phyloP scores from a whole-genome alignment of 2,797 vertebrate genomes.

The Oreonectes daqikongensis region DNA sequence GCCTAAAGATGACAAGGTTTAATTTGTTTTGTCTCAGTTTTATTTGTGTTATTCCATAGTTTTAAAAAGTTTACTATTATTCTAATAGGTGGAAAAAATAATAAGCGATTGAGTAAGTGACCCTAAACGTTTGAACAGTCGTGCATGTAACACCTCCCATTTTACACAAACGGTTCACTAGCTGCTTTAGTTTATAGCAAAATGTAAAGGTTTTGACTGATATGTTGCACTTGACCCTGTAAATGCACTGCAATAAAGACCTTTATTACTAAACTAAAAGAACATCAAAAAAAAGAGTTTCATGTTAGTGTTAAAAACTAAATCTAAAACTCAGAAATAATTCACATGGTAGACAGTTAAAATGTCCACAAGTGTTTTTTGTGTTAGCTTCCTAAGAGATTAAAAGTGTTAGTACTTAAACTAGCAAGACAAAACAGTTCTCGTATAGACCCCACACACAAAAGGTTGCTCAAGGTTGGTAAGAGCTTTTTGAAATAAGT shows the following conservation, averaged over 20 bases:
- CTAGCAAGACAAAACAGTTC: background rate
- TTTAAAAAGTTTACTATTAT: too few species aligned
- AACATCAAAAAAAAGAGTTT: slow-evolving; percentile 5
- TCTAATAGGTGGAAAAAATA: too few species aligned
- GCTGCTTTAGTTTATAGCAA: too few species aligned
- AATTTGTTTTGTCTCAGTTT: too few species aligned
- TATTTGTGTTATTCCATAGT: too few species aligned
- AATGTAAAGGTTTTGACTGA: too few species aligned
- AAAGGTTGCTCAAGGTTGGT: background rate
- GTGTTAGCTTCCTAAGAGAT: background rate
- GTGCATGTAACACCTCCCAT: too few species aligned
- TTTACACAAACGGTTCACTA: too few species aligned
- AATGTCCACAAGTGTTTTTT: slow-evolving; percentile 9
- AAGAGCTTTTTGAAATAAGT: background rate
- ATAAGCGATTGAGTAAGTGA: too few species aligned
- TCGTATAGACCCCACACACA: background rate
- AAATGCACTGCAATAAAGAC: slow-evolving; percentile 28
- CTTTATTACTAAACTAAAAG: slow-evolving; percentile 21
- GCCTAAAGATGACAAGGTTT: too few species aligned
- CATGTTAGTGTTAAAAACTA: slow-evolving; percentile 15
- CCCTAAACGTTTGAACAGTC: too few species aligned
- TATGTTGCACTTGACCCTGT: background rate
- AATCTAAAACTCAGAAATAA: background rate
- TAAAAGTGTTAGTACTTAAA: slow-evolving; percentile 41
- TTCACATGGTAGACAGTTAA: background rate